Base-by-base conservation (phyloP, 1,140 invertebrate species). In the Sipha flava region DNA sequence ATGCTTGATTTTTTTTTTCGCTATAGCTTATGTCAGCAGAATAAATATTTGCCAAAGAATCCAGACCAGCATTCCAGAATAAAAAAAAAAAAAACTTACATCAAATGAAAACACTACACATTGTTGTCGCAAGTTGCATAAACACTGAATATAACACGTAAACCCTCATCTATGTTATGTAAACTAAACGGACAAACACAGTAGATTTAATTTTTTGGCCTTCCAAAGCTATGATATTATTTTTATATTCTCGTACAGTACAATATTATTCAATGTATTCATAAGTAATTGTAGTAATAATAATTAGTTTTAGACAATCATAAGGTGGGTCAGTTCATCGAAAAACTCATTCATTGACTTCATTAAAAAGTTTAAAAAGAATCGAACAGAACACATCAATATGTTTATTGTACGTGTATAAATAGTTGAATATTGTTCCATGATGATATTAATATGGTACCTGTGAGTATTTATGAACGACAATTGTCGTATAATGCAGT, bases 181-280 rank as follows among this genome's bases (percentile, higher is more conserved):
- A 77, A 77, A 77, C 73, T 59, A 59, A 77, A 77, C 52, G 37
- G 49, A 57, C 73, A 77, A 77, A 77, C 52, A 77, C 29, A 26
- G 7, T 23, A 64, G 31, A 64, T 31, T 31, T 64, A 9, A 31
- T 14, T 21, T 40, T 26, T 52, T 40, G 52, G 21, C 73, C 52
- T 77, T 43, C 52, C 3, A 26, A 40, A 77, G 37, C 16, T 31
- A 54, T 7, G 10, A 37, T 75, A 21, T 37, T 47, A 29, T 70
- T 70, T 29, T 70, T 66, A 43, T 66, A 23, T 26, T 37, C 0
- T 0, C 1, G n/a, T 66, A 10, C 1, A 59, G 4, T 59, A 59
- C 29, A 59, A 26, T 18, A 59, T 31, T 31, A 31, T 18, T 31
- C 26, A 59, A 59, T n/a, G n/a, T n/a, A n/a, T n/a, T n/a, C n/a